A percentile compares a stretch with the other conserved stretches of the same genome.
phyloP scores from a whole-genome alignment of 2,113 vertebrate species.

The Bufo bufo region DNA sequence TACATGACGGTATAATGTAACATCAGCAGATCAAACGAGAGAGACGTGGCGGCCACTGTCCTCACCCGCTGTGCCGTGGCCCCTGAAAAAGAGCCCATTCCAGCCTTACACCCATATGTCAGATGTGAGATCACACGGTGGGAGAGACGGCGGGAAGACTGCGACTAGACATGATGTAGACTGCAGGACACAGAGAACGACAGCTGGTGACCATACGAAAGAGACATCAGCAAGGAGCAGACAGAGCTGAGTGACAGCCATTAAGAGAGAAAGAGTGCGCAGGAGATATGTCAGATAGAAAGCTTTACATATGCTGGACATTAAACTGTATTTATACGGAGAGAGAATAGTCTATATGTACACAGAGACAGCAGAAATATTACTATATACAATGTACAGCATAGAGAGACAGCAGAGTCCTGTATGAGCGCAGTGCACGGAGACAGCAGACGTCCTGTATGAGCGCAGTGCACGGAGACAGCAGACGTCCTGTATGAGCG shows the following conservation, averaged over 20 bases:
- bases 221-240: background rate
- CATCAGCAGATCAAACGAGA: slow-evolving; percentile 48
- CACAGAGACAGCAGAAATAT: background rate
- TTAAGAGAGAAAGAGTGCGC: background rate
- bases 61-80: background rate
- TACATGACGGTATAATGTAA: slow-evolving; percentile 26
- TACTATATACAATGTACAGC: background rate
- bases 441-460: background rate
- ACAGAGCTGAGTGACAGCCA: background rate
- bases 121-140: background rate
- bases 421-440: background rate
- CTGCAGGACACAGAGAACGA: background rate
- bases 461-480: background rate
- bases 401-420: background rate
- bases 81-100: background rate
- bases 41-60: background rate
- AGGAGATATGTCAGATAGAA: background rate
- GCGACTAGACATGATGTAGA: background rate
- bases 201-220: background rate
- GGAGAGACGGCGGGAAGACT: slow-evolving; percentile 7
- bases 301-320: no score
- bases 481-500: background rate
- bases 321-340: no score
- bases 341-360: background rate
- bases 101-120: background rate